Evolutionary conservation across 2,797 vertebrate genomes (phyloP), one percentile per base, ranked within the genome.

Genomic region (Podarcis siculus): DNA sequence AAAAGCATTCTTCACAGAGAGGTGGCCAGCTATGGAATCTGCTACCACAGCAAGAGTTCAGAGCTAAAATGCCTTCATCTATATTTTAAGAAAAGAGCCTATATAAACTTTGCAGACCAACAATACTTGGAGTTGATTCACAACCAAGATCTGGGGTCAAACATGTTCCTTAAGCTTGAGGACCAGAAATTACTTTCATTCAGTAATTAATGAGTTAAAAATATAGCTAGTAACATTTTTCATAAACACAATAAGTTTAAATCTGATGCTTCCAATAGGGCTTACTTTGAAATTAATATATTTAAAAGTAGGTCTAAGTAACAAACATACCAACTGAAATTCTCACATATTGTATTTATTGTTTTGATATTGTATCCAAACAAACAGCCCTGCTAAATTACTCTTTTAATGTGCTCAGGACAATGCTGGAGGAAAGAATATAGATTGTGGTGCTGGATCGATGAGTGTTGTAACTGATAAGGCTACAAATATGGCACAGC

Each of bases 11-110:
- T 21, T 77, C 71, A 55, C 61, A 77, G 39, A 82, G 30, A 64
- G 72, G 39, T 55, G n/a, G 21, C 13, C 61, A 77, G n/a, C 21
- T 49, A 2, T 66, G 58, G n/a, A 83, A 77, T 82, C 30, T 77
- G n/a, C 80, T 67, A 35, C 30, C 30, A 35, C 61, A 82, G 71
- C 37, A 66, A 19, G 30, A 32, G 37, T 66, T n/a, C 75, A 42
- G 32, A 82, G 32, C 35, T 76, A 17, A 87, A 79, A 67, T 82
- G 21, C 19, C 61, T n/a, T 32, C 21, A 32, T 77, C 73, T 69
- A 37, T 83, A 35, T 77, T 87, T 87, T 21, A 82, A 75, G 79
- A 10, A 75, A 81, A 19, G 69, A 64, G n/a, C 23, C 66, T 73
- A 75, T 73, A 82, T 30, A 21, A 72, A 32, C 9, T 45, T 45